Base-by-base conservation (phyloP, 2,797 vertebrate species). In the Tapera naevia region DNA sequence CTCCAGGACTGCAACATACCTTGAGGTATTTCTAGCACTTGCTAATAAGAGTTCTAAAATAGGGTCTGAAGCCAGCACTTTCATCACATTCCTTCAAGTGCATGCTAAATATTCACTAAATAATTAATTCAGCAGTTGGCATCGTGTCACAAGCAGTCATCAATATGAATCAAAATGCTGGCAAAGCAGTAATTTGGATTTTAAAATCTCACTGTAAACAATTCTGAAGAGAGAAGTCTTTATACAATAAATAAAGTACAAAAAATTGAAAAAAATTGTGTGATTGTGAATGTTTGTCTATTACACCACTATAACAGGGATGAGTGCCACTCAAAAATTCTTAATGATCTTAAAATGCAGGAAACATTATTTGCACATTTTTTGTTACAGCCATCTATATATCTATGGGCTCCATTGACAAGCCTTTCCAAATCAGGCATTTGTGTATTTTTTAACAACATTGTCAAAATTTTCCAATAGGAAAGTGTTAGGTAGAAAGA, bases 11-110 rank as follows among this genome's bases (percentile, higher is more conserved):
- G n/a, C 28, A 79, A 33, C 12, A 32, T 37, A 94, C 73, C 90
- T 95, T 88, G 61, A 73, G 83, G 69, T 64, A 51, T 74, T 79
- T 93, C 61, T 88, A 85, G 48, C 61, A 67, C 80, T 95, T 45
- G 10, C 74, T 96, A 96, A 95, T 73, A 86, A 60, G 39, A 88
- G 60, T 78, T 86, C 96, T 96, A 95, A 97, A 97, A 97, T 91
- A 97, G 86, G 73, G 43, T 71, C 62, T 70, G 58, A 45, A 91
- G 88, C 84, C 89, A 95, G 50, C 56, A 93, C 33, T 95, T 96
- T 80, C 6, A 17, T 85, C 89, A 37, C 80, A 82, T 92, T 94
- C 43, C 67, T 96, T 96, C 58, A 96, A 95, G 75, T 96, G 94
- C 88, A 86, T 5, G 30, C 45, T 81, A 93, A 94, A 95, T 96